A percentile compares a stretch with the other conserved stretches of the same genome.
Evolutionary conservation across 92 coral and sea anemone genomes (phyloP).

Genomic region (Scolanthus callimorphus): DNA sequence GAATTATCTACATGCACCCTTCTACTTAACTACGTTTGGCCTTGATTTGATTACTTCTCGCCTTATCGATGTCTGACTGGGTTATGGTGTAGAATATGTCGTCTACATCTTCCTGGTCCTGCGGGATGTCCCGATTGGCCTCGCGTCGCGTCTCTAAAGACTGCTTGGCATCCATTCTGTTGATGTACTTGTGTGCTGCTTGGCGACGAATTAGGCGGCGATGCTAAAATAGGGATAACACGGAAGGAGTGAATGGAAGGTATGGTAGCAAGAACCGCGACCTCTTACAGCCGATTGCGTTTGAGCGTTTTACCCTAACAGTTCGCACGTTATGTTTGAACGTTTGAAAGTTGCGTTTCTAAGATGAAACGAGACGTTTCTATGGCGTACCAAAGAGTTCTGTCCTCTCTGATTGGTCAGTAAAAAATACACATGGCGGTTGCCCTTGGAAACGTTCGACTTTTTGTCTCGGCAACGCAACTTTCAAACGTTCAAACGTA

Average conservation of each 20-base stretch:
- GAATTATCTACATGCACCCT: too few relatives aligned
- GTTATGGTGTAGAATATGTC: conserved; percentile 91
- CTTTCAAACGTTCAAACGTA: too few relatives aligned
- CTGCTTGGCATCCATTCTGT: conserved; percentile 62
- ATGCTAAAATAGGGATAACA: conserved; percentile 40
- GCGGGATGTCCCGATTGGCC: conserved; percentile 67
- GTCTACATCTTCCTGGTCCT: conserved; percentile 76
- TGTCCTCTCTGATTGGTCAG: too few relatives aligned
- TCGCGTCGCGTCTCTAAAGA: conserved; percentile 73
- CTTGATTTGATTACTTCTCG: conserved; percentile 11
- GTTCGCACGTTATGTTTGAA: too few relatives aligned
- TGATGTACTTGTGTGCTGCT: conserved; percentile 84
- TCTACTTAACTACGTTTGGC: not conserved
- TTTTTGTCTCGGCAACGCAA: too few relatives aligned
- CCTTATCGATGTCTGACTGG: conserved; percentile 85
- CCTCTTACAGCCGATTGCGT: not conserved
- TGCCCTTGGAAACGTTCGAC: too few relatives aligned
- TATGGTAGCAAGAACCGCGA: not conserved
- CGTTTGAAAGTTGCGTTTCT: too few relatives aligned
- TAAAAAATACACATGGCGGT: too few relatives aligned
- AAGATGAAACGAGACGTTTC: too few relatives aligned
- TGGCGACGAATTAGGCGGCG: conserved; percentile 83
- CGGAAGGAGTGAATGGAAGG: not conserved
- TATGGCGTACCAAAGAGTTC: too few relatives aligned
- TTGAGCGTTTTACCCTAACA: too few relatives aligned